Evolutionary conservation across 2,113 vertebrate species (phyloP).

Genomic region (Microcebus lehilahytsara): DNA sequence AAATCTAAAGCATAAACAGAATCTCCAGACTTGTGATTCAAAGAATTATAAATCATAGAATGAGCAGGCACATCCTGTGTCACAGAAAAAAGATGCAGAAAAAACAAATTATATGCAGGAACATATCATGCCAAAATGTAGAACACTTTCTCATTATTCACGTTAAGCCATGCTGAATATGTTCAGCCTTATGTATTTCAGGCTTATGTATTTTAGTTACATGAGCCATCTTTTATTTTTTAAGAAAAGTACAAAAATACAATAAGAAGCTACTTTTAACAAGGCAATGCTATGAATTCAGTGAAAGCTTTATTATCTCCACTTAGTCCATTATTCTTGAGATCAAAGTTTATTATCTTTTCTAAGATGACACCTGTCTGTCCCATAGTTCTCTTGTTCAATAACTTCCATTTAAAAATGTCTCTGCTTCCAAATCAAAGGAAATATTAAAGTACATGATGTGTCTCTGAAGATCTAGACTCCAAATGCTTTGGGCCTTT

Average conservation of each 20-base stretch:
- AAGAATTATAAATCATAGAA: constrained; percentile 33
- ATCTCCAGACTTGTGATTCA: background rate
- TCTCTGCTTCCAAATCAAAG: constrained; percentile 72
- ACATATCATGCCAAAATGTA: background rate
- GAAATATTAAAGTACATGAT: constrained; percentile 65
- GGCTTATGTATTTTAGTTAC: constrained; percentile 36
- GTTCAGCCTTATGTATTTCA: constrained; percentile 37
- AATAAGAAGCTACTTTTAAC: constrained; percentile 66
- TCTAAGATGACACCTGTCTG: constrained; percentile 58
- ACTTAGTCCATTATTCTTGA: constrained; percentile 69
- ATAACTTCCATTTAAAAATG: constrained; percentile 68
- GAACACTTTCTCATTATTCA: background rate
- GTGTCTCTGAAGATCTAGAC: constrained; percentile 74
- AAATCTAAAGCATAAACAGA: constrained; percentile 40
- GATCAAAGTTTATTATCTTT: constrained; percentile 71
- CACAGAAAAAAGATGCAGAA: background rate
- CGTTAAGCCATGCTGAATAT: constrained; percentile 24
- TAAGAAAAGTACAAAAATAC: constrained; percentile 52
- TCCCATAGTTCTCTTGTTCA: constrained; percentile 57
- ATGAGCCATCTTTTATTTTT: constrained; percentile 47
- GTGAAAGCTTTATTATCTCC: constrained; percentile 55
- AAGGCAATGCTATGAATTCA: constrained; percentile 48
- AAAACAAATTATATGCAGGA: background rate
- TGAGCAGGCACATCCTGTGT: background rate
- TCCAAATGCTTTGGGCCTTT: constrained; percentile 61